phyloP scores from a whole-genome alignment of 1,140 invertebrate genomes.

The Drosophila takahashii region DNA sequence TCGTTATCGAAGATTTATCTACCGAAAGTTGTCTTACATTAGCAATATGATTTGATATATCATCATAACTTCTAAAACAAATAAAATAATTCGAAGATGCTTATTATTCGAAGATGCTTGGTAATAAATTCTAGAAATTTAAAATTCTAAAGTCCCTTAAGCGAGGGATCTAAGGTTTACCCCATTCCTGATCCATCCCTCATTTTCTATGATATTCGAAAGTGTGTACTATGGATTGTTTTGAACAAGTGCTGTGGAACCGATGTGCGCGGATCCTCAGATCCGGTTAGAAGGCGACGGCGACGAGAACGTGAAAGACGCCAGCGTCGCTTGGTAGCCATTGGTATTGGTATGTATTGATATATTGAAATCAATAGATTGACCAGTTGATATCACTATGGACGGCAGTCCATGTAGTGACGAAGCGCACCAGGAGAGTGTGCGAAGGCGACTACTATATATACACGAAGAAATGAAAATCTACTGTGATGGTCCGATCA shows the following conservation, averaged over 20 bases:
- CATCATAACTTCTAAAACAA: too few species aligned
- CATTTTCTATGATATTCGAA: background rate
- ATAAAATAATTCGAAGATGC: too few species aligned
- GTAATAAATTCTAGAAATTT: too few species aligned
- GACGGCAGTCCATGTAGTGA: too few species aligned
- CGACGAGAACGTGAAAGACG: background rate
- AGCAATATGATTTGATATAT: too few species aligned
- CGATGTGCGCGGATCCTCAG: constrained; percentile 1
- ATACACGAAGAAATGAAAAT: too few species aligned
- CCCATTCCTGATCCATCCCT: background rate
- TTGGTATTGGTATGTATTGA: constrained; percentile 45
- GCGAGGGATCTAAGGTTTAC: background rate
- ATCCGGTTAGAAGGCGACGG: constrained; percentile 4
- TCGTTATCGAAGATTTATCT: background rate
- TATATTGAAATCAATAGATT: constrained; percentile 12
- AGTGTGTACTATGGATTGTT: constrained; percentile 58
- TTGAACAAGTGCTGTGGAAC: constrained; percentile 51
- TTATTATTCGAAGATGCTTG: too few species aligned
- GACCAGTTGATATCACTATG: background rate
- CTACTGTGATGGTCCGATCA: too few species aligned
- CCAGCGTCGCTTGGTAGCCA: constrained; percentile 6
- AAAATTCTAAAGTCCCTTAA: background rate
- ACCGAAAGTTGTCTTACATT: background rate
- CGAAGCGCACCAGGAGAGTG: too few species aligned
- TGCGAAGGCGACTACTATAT: too few species aligned